Evolutionary conservation across 2,888 invertebrate genomes (phyloP).

Genomic region (Didymodactylos carnosus): DNA sequence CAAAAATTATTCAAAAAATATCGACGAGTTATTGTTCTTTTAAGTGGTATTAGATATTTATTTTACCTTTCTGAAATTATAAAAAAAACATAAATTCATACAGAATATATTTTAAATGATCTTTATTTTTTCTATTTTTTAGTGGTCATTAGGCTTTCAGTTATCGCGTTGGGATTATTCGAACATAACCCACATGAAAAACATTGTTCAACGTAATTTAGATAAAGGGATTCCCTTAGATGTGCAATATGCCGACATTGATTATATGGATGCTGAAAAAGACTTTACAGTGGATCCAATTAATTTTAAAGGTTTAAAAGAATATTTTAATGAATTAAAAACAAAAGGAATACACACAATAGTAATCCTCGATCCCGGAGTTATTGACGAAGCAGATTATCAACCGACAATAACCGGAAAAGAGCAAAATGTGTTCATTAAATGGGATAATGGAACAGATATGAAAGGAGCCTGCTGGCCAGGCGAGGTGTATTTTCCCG

Average conservation of each 20-base stretch:
- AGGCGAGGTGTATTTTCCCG: slow-evolving; percentile 8
- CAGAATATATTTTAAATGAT: too few species aligned
- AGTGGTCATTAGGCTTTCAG: slow-evolving; percentile 71
- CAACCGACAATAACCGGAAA: slow-evolving; percentile 8
- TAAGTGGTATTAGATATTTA: too few species aligned
- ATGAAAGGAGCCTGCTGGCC: not conserved
- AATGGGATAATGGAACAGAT: slow-evolving; percentile 1
- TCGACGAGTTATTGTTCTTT: too few species aligned
- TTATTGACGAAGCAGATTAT: slow-evolving; percentile 10
- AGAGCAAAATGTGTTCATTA: slow-evolving; percentile 11
- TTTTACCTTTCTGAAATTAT: too few species aligned
- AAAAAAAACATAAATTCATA: too few species aligned
- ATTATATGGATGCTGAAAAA: slow-evolving; percentile 24
- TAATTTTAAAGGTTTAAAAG: slow-evolving; percentile 19
- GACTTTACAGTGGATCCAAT: slow-evolving; percentile 25
- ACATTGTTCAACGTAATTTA: slow-evolving; percentile 25
- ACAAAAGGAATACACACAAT: slow-evolving; percentile 24
- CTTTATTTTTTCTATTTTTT: slow-evolving; percentile 21
- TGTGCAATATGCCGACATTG: slow-evolving; percentile 23
- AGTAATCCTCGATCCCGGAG: slow-evolving; percentile 20
- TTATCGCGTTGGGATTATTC: slow-evolving; percentile 47
- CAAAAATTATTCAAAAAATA: too few species aligned
- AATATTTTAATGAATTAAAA: slow-evolving; percentile 19
- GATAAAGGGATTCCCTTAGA: slow-evolving; percentile 24
- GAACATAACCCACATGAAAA: slow-evolving; percentile 21